Conservation (phyloP, 2,888 invertebrate species). For the Cybosia mesomella region DNA sequence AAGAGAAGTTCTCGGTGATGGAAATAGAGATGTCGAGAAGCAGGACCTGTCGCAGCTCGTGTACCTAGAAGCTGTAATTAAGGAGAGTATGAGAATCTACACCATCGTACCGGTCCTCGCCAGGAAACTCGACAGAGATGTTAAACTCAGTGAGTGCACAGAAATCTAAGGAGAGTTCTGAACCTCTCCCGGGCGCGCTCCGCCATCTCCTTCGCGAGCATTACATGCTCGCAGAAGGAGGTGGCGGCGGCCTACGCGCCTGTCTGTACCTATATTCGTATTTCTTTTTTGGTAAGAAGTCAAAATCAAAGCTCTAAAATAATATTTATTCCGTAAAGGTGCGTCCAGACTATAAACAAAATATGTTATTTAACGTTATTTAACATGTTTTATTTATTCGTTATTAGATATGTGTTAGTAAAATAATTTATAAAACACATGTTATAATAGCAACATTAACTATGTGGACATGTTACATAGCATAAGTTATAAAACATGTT, state of each 20-base stretch:
- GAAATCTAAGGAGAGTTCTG: neutral
- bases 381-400: neutral
- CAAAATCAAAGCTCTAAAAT: too few relatives aligned
- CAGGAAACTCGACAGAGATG: slow-evolving; percentile 64
- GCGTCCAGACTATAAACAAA: too few relatives aligned
- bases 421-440: too few relatives aligned
- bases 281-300: too few relatives aligned
- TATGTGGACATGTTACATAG: neutral
- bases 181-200: too few relatives aligned
- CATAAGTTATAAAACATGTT: too few relatives aligned
- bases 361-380: too few relatives aligned
- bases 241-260: too few relatives aligned
- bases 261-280: too few relatives aligned
- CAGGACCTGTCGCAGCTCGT: slow-evolving; percentile 66
- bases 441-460: neutral
- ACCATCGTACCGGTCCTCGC: slow-evolving; percentile 69
- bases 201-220: too few relatives aligned
- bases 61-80: slow-evolving; percentile 72
- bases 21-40: slow-evolving; percentile 68
- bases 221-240: too few relatives aligned
- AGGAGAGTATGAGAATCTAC: slow-evolving; percentile 71
- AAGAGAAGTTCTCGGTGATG: slow-evolving; percentile 62
- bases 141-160: slow-evolving; percentile 68
- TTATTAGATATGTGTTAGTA: neutral
- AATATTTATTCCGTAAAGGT: too few relatives aligned